phyloP scores from a whole-genome alignment of 2,113 vertebrate genomes.

The Tragelaphus imberbis region DNA sequence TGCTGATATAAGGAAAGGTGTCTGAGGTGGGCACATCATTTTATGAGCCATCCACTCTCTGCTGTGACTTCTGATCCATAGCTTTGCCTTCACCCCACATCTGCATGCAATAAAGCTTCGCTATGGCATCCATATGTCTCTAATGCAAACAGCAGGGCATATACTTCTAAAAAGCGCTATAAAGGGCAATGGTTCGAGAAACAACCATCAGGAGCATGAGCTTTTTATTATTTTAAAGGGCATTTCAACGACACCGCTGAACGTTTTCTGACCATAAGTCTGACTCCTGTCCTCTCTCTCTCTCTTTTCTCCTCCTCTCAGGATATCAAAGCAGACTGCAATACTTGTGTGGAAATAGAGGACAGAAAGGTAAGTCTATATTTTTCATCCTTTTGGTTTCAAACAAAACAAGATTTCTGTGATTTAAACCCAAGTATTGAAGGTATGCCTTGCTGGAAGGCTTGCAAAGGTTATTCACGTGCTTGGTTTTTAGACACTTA shows the following conservation, averaged over 20 bases:
- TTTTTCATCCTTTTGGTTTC: slow-evolving; percentile 49
- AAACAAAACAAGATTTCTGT: not conserved
- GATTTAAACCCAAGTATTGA: not conserved
- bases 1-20: not conserved
- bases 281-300: slow-evolving; percentile 42
- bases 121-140: slow-evolving; percentile 1
- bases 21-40: not conserved
- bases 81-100: not conserved
- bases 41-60: not conserved
- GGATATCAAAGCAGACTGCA: slow-evolving; percentile 83
- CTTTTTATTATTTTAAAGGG: slow-evolving; percentile 20
- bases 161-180: not conserved
- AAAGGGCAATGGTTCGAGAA: slow-evolving; percentile 29
- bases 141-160: not conserved
- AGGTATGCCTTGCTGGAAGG: not conserved
- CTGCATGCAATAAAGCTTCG: not conserved
- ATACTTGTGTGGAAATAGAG: slow-evolving; percentile 81
- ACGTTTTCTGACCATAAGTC: not conserved
- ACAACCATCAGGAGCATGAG: not conserved
- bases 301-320: slow-evolving; percentile 54
- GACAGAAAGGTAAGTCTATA: slow-evolving; percentile 82
- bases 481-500: not conserved
- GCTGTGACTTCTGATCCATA: not conserved
- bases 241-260: not conserved
- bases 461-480: accelerated